Evolutionary conservation across 2,113 vertebrate genomes (phyloP).

Genomic region (Octodon degus): DNA sequence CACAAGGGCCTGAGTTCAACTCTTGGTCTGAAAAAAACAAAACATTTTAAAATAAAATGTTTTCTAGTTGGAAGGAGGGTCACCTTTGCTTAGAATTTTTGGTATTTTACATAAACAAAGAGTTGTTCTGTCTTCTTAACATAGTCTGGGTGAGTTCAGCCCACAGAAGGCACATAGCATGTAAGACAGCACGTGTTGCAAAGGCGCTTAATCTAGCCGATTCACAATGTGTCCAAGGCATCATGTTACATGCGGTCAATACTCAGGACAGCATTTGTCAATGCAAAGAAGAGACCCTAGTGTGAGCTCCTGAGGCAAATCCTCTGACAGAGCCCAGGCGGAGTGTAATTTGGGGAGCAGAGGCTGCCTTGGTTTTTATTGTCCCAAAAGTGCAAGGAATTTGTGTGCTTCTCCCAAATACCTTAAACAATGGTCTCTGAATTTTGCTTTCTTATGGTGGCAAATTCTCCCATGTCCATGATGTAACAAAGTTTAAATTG

Average conservation of each 20-base stretch:
- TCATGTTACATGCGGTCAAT: neutral
- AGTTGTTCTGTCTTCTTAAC: neutral
- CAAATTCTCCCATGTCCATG: neutral
- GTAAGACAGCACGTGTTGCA: neutral
- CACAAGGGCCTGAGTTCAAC: too few species aligned
- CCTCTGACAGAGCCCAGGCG: neutral
- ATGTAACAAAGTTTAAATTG: neutral
- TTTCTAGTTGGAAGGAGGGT: neutral
- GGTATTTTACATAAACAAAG: too few species aligned
- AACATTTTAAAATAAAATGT: neutral
- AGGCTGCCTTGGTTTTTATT: accelerated
- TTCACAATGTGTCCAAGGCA: neutral
- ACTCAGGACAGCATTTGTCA: neutral
- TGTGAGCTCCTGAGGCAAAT: neutral
- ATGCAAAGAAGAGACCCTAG: neutral
- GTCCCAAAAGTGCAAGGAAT: neutral
- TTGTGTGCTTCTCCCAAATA: neutral
- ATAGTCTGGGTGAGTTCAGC: neutral
- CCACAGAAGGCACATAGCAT: neutral
- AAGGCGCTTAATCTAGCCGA: too few species aligned
- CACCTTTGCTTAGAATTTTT: neutral
- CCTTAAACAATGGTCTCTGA: neutral
- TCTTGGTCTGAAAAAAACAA: neutral
- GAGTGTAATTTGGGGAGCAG: neutral
- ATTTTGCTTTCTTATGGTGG: neutral